Base-by-base conservation (phyloP, 2,797 vertebrate genomes). In the Sebastes minor region DNA sequence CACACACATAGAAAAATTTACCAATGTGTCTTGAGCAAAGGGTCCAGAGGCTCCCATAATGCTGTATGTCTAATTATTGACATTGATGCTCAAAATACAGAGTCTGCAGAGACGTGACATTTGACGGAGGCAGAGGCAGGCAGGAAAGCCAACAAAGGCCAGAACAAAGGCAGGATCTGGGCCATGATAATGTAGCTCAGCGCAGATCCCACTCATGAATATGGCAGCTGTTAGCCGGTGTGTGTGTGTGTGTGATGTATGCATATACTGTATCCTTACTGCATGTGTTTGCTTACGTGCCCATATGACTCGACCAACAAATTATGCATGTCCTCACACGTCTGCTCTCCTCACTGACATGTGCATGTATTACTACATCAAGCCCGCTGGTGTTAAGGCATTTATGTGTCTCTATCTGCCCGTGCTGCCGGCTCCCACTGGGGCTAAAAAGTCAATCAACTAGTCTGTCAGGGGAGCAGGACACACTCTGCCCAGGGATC, bases 61-160 rank as follows among this genome's bases (percentile, higher is more conserved):
- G 72, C 82, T 91, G 91, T 90, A 93, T 86, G 85, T 88, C 84
- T 91, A 80, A 92, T 94, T 95, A 95, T 95, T 95, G 95, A 95
- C 94, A 93, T 35, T 92, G 92, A 93, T 89, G 91, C 93, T 94
- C 88, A 92, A 93, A 94, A 95, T 90, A 91, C 88, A 86, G 74
- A 64, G 88, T 91, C 96, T 86, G 76, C 76, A 27, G 96, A 94
- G 95, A 95, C 88, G 57, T 95, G 95, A 94, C 96, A 96, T 96
- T 96, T 96, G 90, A 94, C 67, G 55, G 87, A 83, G 75, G 72
- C 88, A 78, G 65, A 80, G 81, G 75, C 89, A 55, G 83, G 73
- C 85, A 76, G 74, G 81, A 95, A 90, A 95, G 91, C 95, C 93
- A 96, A 96, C 95, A 94, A 94, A 93, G 91, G 80, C 87, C 86